Evolutionary conservation across 2,113 vertebrate genomes (phyloP).

Genomic region (Callionymus lyra): DNA sequence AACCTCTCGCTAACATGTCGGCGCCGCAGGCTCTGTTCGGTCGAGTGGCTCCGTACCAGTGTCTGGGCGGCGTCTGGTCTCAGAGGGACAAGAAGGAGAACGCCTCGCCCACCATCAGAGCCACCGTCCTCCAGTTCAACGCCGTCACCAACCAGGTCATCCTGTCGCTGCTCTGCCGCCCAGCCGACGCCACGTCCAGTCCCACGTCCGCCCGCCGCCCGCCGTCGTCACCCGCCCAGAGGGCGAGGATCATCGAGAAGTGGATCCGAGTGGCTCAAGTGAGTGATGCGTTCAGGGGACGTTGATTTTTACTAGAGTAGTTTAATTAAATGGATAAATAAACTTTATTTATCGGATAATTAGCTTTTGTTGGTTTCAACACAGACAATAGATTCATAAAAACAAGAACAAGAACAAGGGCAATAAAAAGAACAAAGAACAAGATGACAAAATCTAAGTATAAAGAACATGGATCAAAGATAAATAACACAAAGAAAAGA

Average conservation of each 20-base stretch:
- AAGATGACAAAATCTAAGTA: no score
- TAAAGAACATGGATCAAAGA: no score
- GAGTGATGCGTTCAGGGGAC: neutral
- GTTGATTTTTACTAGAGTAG: no score
- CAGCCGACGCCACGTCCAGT: slow-evolving; percentile 13
- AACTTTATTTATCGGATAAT: no score
- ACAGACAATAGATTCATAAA: no score
- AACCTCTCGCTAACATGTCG: no score
- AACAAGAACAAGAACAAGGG: no score
- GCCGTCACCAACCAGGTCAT: slow-evolving; percentile 74
- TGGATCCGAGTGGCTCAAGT: slow-evolving; percentile 84
- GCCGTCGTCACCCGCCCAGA: slow-evolving; percentile 43
- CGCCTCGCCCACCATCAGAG: slow-evolving; percentile 73
- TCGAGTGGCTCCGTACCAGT: slow-evolving; percentile 74
- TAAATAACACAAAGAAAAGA: no score
- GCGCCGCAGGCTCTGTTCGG: slow-evolving; percentile 78
- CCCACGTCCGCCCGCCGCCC: slow-evolving; percentile 19
- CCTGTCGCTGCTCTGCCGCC: slow-evolving; percentile 66
- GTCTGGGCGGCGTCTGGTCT: slow-evolving; percentile 84
- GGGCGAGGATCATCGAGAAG: slow-evolving; percentile 76
- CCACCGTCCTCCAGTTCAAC: slow-evolving; percentile 83
- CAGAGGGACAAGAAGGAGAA: slow-evolving; percentile 79
- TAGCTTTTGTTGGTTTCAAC: no score
- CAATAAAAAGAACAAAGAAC: no score
- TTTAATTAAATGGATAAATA: no score